Evolutionary conservation across 2,888 invertebrate species (phyloP).

Genomic region (Drosophila paranaensis): DNA sequence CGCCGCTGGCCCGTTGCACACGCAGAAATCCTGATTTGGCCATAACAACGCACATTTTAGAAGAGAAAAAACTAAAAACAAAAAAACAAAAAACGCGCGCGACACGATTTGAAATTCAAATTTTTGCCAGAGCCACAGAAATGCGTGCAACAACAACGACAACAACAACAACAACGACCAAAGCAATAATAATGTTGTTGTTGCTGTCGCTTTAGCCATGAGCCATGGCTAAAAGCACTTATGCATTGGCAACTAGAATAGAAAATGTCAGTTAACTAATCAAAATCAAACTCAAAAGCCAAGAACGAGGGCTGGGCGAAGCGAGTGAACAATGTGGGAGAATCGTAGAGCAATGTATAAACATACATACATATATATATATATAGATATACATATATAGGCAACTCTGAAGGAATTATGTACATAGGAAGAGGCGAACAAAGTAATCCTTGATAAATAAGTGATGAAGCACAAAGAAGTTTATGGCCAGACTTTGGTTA

Average conservation of each 20-base stretch:
- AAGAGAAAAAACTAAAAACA: slow-evolving; percentile 47
- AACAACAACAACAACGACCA: background rate
- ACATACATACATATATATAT: background rate
- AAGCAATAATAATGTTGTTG: slow-evolving; percentile 1
- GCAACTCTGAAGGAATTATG: background rate
- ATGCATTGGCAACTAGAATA: slow-evolving; percentile 57
- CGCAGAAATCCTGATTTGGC: slow-evolving; percentile 80
- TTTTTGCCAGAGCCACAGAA: slow-evolving; percentile 68
- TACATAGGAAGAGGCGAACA: background rate
- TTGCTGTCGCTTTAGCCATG: slow-evolving; percentile 59
- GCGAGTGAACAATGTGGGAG: background rate
- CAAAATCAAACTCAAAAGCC: slow-evolving; percentile 40
- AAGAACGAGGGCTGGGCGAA: slow-evolving; percentile 58
- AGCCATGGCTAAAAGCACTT: slow-evolving; percentile 71
- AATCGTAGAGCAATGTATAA: background rate
- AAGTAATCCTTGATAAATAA: background rate
- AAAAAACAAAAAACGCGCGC: slow-evolving; percentile 18
- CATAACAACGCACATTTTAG: slow-evolving; percentile 77
- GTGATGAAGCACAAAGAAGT: background rate
- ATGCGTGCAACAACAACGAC: slow-evolving; percentile 65
- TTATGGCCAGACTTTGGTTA: background rate
- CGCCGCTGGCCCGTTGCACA: slow-evolving; percentile 51
- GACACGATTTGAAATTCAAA: slow-evolving; percentile 79
- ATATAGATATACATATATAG: background rate
- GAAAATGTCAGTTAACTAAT: slow-evolving; percentile 73